Evolutionary conservation across 2,888 invertebrate genomes (phyloP), one percentile per base, ranked within the genome.

Genomic region (Sceliomorpha sp.): DNA sequence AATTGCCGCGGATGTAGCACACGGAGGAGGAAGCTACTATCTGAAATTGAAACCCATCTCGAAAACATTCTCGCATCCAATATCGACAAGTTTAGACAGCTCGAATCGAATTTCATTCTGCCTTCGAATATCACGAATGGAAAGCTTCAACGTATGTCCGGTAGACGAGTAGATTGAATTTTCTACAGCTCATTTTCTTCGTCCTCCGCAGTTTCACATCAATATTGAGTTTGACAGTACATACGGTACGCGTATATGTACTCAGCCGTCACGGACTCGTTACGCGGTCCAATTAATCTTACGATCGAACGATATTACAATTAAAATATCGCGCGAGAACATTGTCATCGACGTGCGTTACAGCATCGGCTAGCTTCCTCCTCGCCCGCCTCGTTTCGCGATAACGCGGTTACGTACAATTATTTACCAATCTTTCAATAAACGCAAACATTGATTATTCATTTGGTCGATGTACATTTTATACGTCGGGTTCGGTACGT

Each of bases 1-100:
- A 78, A 80, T 78, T 80, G 72, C 68, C 66, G 36, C 53, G 47
- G 40, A 56, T 56, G 56, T 56, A 26, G 45, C 48, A 24, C 51
- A 26, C 9, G 53, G 39, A 36, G 39, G 50, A 50, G 58, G 39
- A 66, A 53, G 59, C 53, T 59, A 59, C 59, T 59, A 51, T 37
- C 56, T 51, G 66, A 66, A 66, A 59, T 66, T 59, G 66, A 66
- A 66, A 66, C 59, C 66, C 42, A 59, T 66, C 59, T 50, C 48
- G 59, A 56, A 66, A 66, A 66, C 66, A 53, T 66, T 66, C 59
- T 53, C 58, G 59, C 66, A 26, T 59, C 40, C 66, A 59, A 66
- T 66, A 66, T 66, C 66, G 66, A 66, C 66, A 59, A 66, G 66
- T 59, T 66, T 66, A 59, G 66, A 66, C 66, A 53, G 66, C 27